A percentile compares a stretch with the other conserved stretches of the same genome.
These are phyloP conservation scores for Cerastis leucographa DNA, from an alignment of 2,888 invertebrate species.

Conservation along the genomic window DNA sequence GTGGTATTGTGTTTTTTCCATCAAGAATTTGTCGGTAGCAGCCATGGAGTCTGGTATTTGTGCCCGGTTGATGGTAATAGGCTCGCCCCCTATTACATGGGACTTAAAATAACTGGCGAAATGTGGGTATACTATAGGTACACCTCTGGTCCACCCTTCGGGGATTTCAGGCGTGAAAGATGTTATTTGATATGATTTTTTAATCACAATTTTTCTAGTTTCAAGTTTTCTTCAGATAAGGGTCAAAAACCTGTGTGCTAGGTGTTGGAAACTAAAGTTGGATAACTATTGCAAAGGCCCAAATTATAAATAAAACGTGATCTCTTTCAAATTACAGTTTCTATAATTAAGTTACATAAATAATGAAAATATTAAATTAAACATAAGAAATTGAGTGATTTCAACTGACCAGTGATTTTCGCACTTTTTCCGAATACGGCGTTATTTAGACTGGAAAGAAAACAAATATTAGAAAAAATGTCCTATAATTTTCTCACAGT, in stretches of 20 bases:
- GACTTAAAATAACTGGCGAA: no score
- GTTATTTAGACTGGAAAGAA: slow-evolving; percentile 34
- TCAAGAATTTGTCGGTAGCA: no score
- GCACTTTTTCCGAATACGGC: neutral
- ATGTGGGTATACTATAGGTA: no score
- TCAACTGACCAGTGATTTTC: slow-evolving; percentile 26
- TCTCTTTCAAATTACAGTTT: neutral
- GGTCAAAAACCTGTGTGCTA: neutral
- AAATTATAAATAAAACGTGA: slow-evolving; percentile 24
- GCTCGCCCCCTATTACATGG: no score
- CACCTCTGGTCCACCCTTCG: no score
- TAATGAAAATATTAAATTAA: slow-evolving; percentile 6
- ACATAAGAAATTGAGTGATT: neutral
- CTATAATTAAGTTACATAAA: slow-evolving; percentile 27
- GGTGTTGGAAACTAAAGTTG: neutral
- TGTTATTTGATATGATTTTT: no score
- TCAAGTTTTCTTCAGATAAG: neutral
- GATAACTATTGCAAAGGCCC: neutral
- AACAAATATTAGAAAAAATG: neutral
- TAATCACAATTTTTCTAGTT: neutral
- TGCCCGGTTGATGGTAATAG: no score
- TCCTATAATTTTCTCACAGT: neutral
- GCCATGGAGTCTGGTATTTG: no score
- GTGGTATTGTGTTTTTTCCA: no score
- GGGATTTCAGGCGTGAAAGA: no score